Evolutionary conservation across 2,888 invertebrate genomes (phyloP).

Genomic region (Lasiommata megera): DNA sequence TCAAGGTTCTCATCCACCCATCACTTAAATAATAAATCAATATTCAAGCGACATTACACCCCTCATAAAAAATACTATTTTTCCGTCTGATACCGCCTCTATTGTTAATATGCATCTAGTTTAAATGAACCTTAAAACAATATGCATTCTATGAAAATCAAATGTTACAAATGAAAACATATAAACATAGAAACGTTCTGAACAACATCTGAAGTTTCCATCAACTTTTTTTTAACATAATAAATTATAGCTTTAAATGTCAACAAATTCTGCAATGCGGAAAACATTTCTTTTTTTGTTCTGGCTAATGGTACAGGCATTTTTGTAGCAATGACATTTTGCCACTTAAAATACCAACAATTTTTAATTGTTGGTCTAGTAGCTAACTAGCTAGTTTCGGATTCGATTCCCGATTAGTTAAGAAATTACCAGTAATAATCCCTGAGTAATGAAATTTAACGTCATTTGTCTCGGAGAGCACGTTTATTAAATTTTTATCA

Average conservation of each 20-base stretch:
- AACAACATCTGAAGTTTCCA: too few species aligned
- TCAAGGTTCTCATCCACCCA: not conserved
- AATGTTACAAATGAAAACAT: not conserved
- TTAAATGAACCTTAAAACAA: not conserved
- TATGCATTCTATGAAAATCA: not conserved
- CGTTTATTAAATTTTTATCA: too few species aligned
- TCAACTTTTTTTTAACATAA: too few species aligned
- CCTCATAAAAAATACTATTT: slow-evolving; percentile 2
- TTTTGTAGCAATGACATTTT: not conserved
- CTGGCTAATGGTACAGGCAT: not conserved
- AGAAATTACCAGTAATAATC: too few species aligned
- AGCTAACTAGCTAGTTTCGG: too few species aligned
- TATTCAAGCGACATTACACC: not conserved
- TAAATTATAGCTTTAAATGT: not conserved
- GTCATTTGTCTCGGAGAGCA: too few species aligned
- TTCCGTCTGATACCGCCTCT: not conserved
- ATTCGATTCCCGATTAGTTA: too few species aligned
- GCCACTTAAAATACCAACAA: not conserved
- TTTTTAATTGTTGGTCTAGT: too few species aligned
- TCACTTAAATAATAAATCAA: slow-evolving; percentile 5
- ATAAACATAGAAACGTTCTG: not conserved
- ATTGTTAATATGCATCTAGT: not conserved
- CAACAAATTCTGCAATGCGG: slow-evolving; percentile 4
- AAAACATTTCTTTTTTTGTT: not conserved
- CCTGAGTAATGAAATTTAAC: too few species aligned